A percentile compares a stretch with the other conserved stretches of the same genome.
phyloP scores from a whole-genome alignment of 2,113 vertebrate species.

The Triplophysa tibetana region DNA sequence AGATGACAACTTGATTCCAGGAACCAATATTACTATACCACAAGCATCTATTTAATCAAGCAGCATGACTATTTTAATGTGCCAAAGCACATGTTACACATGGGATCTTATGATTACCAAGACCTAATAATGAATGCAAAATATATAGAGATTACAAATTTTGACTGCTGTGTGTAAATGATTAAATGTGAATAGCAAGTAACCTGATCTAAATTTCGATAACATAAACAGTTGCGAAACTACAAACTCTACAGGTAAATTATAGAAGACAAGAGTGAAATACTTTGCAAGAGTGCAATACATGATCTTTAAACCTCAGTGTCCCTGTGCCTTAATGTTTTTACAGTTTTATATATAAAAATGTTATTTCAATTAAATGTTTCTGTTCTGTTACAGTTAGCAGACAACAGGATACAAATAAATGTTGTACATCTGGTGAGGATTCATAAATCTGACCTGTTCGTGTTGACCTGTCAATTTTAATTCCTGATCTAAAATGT shows the following conservation, averaged over 20 bases:
- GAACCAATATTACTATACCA: conserved; percentile 75
- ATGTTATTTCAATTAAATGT: no score
- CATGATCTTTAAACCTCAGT: not conserved
- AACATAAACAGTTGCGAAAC: not conserved
- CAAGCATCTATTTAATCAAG: conserved; percentile 48
- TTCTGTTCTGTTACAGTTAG: not conserved
- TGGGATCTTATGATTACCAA: not conserved
- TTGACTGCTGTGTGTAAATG: not conserved
- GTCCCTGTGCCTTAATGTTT: conserved; percentile 1
- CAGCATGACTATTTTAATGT: not conserved
- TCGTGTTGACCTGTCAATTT: no score
- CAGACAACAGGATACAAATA: no score
- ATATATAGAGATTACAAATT: not conserved
- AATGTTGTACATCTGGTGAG: no score
- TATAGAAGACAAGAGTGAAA: not conserved
- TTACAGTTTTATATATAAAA: not conserved
- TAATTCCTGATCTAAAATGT: no score
- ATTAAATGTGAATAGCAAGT: not conserved
- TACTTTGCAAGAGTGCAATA: conserved; percentile 4
- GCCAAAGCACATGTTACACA: not conserved
- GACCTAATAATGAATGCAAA: not conserved
- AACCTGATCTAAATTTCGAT: not conserved
- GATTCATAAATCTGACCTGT: no score
- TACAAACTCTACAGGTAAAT: not conserved
- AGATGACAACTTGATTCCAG: conserved; percentile 84